Evolutionary conservation across 1,140 invertebrate genomes (phyloP).

Genomic region (Asobara japonica): DNA sequence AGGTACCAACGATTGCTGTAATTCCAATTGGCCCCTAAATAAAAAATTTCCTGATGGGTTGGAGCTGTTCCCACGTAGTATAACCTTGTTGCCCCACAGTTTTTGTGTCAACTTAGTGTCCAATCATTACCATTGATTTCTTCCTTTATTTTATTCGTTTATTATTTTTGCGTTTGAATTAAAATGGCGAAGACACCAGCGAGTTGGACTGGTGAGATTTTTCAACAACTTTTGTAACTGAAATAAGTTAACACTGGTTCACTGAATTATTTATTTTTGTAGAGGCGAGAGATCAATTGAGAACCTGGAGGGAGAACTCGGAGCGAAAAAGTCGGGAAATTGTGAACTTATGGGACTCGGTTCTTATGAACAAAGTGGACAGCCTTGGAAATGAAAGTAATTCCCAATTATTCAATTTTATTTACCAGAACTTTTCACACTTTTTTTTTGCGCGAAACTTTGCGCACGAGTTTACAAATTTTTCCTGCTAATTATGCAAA

Average conservation of each 20-base stretch:
- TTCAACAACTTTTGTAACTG: neutral
- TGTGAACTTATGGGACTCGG: constrained; percentile 85
- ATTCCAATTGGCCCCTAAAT: too few species aligned
- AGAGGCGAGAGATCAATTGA: constrained; percentile 86
- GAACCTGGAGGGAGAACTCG: constrained; percentile 93
- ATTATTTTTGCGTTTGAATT: neutral
- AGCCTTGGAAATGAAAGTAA: constrained; percentile 94
- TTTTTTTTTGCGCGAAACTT: too few species aligned
- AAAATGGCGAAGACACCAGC: constrained; percentile 66
- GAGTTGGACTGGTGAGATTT: constrained; percentile 64
- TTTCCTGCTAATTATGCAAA: too few species aligned
- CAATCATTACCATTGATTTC: constrained; percentile 40
- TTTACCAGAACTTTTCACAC: too few species aligned
- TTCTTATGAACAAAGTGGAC: constrained; percentile 77
- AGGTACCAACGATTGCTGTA: too few species aligned
- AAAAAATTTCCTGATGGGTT: too few species aligned
- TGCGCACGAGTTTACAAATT: too few species aligned
- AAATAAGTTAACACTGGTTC: neutral
- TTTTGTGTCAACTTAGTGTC: constrained; percentile 38
- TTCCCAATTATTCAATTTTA: too few species aligned
- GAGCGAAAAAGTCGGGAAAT: constrained; percentile 89
- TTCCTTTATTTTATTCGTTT: constrained; percentile 20
- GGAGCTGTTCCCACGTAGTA: constrained; percentile 24
- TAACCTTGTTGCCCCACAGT: constrained; percentile 38
- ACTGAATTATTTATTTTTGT: constrained; percentile 34